Evolutionary conservation across 2,797 vertebrate genomes (phyloP).

Genomic region (Takifugu rubripes): DNA sequence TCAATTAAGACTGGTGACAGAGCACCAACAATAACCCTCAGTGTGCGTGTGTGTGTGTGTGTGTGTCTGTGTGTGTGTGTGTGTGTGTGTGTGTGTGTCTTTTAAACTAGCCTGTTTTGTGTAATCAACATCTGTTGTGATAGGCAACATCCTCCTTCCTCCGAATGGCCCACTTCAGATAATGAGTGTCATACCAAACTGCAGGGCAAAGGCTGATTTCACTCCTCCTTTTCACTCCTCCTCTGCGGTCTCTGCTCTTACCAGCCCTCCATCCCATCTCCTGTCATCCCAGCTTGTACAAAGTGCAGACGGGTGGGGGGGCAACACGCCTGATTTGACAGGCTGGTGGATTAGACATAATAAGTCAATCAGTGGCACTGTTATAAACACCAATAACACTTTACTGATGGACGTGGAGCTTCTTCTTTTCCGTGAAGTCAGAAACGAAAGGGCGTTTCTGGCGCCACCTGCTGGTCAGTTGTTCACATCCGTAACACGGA

Average conservation of each 20-base stretch:
- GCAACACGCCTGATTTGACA: slow-evolving; percentile 24
- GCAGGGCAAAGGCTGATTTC: slow-evolving; percentile 73
- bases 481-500: not conserved
- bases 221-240: slow-evolving; percentile 64
- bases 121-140: slow-evolving; percentile 76
- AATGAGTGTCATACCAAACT: slow-evolving; percentile 77
- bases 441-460: slow-evolving; percentile 26
- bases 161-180: slow-evolving; percentile 76
- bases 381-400: not conserved
- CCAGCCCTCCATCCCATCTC: slow-evolving; percentile 51
- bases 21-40: slow-evolving; percentile 60
- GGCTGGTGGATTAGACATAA: slow-evolving; percentile 29
- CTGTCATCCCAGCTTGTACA: slow-evolving; percentile 59
- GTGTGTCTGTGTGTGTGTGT: slow-evolving; percentile 20
- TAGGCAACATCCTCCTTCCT: slow-evolving; percentile 69
- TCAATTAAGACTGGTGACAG: slow-evolving; percentile 74
- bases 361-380: not conserved
- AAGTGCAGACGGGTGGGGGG: slow-evolving; percentile 40
- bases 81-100: slow-evolving; percentile 61
- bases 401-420: no score
- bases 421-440: not conserved
- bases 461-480: slow-evolving; percentile 65
- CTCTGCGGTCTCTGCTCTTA: slow-evolving; percentile 58
- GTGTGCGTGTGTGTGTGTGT: slow-evolving; percentile 15
- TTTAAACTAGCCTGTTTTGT: slow-evolving; percentile 73